Percentiles rank a stretch among this genome's conserved stretches.
phyloP scores from a whole-genome alignment of 2,113 vertebrate species.

The Rhadina sibilatrix region DNA sequence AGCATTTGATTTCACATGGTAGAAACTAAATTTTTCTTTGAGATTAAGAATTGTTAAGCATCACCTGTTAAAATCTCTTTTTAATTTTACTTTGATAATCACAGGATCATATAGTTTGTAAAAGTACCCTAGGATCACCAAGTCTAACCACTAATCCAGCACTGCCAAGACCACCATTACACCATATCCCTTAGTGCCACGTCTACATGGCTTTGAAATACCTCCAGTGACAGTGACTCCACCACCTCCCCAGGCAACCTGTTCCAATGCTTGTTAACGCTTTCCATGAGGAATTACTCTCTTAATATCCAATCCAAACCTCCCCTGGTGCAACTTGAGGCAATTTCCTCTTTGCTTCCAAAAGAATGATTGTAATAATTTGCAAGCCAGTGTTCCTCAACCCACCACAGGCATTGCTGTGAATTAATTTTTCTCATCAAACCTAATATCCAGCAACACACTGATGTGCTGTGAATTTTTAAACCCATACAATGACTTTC shows the following conservation, averaged over 20 bases:
- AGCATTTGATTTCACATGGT: not conserved
- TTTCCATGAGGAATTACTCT: not conserved
- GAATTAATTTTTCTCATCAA: not conserved
- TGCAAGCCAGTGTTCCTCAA: not conserved
- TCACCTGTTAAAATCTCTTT: not conserved
- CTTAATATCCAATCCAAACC: not conserved
- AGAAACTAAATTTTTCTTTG: not conserved
- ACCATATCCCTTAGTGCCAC: not conserved
- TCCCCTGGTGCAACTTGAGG: not conserved
- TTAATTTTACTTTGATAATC: not conserved
- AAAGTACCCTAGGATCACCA: not conserved
- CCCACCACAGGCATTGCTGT: not conserved
- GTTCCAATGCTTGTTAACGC: not conserved
- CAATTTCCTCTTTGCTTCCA: not conserved
- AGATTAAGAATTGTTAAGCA: not conserved
- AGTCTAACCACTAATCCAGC: not conserved
- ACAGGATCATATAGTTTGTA: not conserved
- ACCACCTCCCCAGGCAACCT: not conserved
- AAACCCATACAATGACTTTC: not conserved
- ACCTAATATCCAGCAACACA: not conserved
- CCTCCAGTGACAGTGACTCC: not conserved
- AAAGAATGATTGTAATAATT: not conserved
- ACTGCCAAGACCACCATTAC: not conserved
- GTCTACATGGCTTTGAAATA: not conserved
- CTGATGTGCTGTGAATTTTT: not conserved